Evolutionary conservation across 2,888 invertebrate species (phyloP).

Genomic region (Lochmaea capreae): DNA sequence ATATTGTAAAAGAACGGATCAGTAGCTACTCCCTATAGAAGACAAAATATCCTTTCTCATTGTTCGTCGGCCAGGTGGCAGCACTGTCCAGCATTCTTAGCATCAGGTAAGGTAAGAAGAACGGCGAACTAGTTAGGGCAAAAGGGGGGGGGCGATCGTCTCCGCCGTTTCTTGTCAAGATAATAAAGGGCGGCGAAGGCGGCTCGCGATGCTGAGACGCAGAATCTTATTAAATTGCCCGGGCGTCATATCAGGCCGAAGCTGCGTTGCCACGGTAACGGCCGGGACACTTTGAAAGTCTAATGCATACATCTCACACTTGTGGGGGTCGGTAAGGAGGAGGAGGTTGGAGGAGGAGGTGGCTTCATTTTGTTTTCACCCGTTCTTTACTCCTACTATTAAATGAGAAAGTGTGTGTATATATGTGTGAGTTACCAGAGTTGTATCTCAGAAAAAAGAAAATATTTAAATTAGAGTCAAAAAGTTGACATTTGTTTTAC

Average conservation of each 20-base stretch:
- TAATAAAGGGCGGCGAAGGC: conserved; percentile 57
- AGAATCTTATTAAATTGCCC: conserved; percentile 69
- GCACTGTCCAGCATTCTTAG: conserved; percentile 40
- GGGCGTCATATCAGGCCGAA: conserved; percentile 75
- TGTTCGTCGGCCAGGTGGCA: conserved; percentile 44
- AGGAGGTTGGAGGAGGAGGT: conserved; percentile 60
- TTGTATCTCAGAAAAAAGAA: conserved; percentile 38
- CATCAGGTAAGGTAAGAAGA: conserved; percentile 50
- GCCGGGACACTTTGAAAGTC: conserved; percentile 71
- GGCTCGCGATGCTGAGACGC: conserved; percentile 63
- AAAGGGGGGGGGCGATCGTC: conserved; percentile 31
- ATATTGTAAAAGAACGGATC: not conserved
- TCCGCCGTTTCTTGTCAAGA: conserved; percentile 54
- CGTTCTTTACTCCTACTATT: conserved; percentile 60
- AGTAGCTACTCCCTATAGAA: not conserved
- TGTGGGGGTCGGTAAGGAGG: conserved; percentile 57
- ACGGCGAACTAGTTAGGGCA: conserved; percentile 48
- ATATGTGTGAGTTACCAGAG: conserved; percentile 28
- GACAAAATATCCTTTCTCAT: conserved; percentile 20
- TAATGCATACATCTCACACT: conserved; percentile 68
- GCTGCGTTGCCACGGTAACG: conserved; percentile 77
- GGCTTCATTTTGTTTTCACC: conserved; percentile 65
- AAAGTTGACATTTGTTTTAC: not conserved
- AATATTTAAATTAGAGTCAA: not conserved
- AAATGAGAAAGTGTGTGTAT: conserved; percentile 48